Conservation (phyloP, 2,888 invertebrate species). For the Heliconius cydno region DNA sequence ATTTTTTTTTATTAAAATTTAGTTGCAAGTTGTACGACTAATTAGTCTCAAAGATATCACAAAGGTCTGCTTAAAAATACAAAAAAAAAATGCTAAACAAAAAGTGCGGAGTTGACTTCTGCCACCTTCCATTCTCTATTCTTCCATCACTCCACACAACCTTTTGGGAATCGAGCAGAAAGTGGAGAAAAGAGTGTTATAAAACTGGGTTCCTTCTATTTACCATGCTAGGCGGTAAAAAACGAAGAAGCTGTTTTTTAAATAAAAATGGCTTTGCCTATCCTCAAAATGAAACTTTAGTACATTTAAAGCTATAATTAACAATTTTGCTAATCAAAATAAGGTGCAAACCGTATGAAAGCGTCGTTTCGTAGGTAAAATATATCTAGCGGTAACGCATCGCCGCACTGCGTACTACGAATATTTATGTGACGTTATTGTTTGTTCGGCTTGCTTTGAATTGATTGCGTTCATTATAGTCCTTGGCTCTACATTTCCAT, state of each 20-base stretch:
- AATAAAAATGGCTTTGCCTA: too few species aligned
- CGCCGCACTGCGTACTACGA: constrained; percentile 43
- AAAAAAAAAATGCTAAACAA: background rate
- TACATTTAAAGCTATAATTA: background rate
- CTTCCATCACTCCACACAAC: background rate
- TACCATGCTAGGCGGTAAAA: too few species aligned
- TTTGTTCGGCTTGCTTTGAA: constrained; percentile 42
- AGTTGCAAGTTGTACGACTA: too few species aligned
- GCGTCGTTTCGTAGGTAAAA: constrained; percentile 2
- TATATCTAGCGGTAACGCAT: constrained; percentile 36
- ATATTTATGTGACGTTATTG: constrained; percentile 47
- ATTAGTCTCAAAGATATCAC: background rate
- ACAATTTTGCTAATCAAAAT: background rate
- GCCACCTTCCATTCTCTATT: background rate
- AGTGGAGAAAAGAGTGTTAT: background rate
- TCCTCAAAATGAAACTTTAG: too few species aligned
- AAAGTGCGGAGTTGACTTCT: background rate
- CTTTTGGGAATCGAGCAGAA: background rate
- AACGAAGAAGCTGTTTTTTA: too few species aligned
- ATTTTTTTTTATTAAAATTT: background rate
- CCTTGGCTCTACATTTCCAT: constrained; percentile 32
- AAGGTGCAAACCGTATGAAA: background rate
- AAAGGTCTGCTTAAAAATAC: background rate
- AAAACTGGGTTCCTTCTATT: too few species aligned
- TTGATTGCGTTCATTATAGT: constrained; percentile 45